Conservation (phyloP, 2,888 invertebrate genomes). For the Drosophila percnosoma region DNA sequence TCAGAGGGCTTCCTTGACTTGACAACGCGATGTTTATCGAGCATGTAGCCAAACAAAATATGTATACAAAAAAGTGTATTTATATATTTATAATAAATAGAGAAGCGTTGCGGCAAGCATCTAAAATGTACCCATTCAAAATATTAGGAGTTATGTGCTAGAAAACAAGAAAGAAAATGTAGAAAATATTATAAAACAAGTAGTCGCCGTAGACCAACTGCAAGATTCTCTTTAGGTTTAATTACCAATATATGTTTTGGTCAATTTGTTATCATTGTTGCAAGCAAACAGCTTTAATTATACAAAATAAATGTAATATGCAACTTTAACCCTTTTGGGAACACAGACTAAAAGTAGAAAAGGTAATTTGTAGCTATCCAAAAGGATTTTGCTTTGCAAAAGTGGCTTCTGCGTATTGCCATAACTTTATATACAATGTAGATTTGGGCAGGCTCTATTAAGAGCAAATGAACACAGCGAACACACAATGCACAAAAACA, state of each 20-base stretch:
- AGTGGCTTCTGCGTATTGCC: slow-evolving; percentile 21
- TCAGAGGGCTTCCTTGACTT: slow-evolving; percentile 48
- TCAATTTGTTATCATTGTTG: neutral
- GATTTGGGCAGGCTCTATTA: slow-evolving; percentile 48
- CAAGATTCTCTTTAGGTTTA: neutral
- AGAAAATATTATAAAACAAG: neutral
- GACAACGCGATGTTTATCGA: slow-evolving; percentile 60
- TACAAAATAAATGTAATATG: neutral
- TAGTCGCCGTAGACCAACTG: neutral
- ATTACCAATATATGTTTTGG: neutral
- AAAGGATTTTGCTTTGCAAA: slow-evolving; percentile 6
- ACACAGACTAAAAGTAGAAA: neutral
- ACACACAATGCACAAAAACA: slow-evolving; percentile 24
- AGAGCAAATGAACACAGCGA: slow-evolving; percentile 55
- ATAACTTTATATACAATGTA: slow-evolving; percentile 19
- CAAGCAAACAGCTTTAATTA: neutral
- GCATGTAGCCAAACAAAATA: slow-evolving; percentile 41
- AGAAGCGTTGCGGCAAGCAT: slow-evolving; percentile 32
- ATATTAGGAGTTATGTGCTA: slow-evolving; percentile 44
- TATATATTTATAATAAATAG: slow-evolving; percentile 35
- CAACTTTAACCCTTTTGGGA: neutral
- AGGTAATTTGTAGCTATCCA: slow-evolving; percentile 35
- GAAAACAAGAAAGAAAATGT: slow-evolving; percentile 15
- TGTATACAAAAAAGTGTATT: slow-evolving; percentile 3
- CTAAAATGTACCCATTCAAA: slow-evolving; percentile 28